Percentiles rank a stretch among this genome's conserved stretches.
phyloP scores from a whole-genome alignment of 2,888 invertebrate genomes.

The Lepidochitona cinerea region DNA sequence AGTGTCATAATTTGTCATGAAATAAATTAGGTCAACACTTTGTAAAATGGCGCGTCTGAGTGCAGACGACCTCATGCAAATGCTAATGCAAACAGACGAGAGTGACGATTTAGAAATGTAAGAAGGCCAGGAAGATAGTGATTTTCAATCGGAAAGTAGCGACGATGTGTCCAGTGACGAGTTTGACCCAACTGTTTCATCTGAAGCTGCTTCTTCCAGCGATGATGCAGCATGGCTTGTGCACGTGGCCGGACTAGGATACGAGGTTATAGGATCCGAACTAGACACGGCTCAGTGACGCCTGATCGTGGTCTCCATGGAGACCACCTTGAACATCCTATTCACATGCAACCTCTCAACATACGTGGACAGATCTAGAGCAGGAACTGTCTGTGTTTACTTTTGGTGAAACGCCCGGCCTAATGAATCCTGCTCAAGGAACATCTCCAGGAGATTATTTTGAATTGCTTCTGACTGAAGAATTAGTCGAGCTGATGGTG shows the following conservation, averaged over 20 bases:
- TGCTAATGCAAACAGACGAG: neutral
- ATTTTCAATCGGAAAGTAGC: neutral
- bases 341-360: neutral
- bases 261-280: neutral
- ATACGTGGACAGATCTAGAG: neutral
- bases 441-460: constrained; percentile 5
- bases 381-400: neutral
- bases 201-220: neutral
- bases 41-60: neutral
- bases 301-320: neutral
- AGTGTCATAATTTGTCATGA: neutral
- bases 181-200: neutral
- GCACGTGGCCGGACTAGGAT: neutral
- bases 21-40: neutral
- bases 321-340: neutral
- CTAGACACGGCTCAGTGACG: neutral
- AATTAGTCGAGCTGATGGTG: constrained; percentile 4
- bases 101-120: neutral
- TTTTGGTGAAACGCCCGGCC: neutral
- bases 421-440: neutral
- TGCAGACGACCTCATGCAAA: neutral
- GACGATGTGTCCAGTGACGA: neutral
- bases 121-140: neutral
- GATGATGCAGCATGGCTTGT: neutral
- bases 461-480: neutral